Evolutionary conservation across 2,113 vertebrate species (phyloP).

Genomic region (Butastur rufipennis): DNA sequence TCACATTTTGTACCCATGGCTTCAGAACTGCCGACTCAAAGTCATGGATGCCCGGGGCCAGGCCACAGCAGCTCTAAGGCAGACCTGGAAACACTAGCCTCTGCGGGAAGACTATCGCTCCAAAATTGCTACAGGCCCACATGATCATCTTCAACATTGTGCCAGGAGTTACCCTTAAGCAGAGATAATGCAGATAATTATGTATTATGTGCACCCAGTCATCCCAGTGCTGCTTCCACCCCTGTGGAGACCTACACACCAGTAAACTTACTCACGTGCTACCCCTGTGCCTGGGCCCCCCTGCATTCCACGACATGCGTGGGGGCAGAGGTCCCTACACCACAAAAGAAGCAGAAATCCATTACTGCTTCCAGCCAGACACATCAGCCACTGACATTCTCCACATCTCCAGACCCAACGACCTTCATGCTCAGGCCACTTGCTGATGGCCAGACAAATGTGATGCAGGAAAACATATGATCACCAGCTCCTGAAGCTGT

Average conservation of each 20-base stretch:
- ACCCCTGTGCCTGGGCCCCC: not conserved
- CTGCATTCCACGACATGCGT: rapidly evolving
- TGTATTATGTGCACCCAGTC: not conserved
- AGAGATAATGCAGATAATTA: not conserved
- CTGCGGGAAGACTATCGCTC: rapidly evolving
- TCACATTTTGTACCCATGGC: not conserved
- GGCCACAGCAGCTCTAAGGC: not conserved
- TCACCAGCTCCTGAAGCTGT: not conserved
- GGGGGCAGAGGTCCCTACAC: not conserved
- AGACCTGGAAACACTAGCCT: not conserved
- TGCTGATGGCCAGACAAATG: not conserved
- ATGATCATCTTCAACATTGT: rapidly evolving
- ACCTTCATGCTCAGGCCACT: not conserved
- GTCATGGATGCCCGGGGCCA: not conserved
- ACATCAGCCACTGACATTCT: not conserved
- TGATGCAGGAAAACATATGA: not conserved
- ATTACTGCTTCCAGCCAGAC: not conserved
- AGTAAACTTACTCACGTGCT: not conserved
- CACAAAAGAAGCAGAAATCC: not conserved
- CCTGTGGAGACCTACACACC: not conserved
- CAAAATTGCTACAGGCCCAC: not conserved
- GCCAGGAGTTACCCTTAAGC: not conserved
- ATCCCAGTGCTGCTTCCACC: not conserved
- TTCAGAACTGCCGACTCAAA: not conserved
- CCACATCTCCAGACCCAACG: rapidly evolving